A percentile compares a stretch with the other conserved stretches of the same genome.
phyloP scores from a whole-genome alignment of 2,113 vertebrate species.

The Eira barbara region DNA sequence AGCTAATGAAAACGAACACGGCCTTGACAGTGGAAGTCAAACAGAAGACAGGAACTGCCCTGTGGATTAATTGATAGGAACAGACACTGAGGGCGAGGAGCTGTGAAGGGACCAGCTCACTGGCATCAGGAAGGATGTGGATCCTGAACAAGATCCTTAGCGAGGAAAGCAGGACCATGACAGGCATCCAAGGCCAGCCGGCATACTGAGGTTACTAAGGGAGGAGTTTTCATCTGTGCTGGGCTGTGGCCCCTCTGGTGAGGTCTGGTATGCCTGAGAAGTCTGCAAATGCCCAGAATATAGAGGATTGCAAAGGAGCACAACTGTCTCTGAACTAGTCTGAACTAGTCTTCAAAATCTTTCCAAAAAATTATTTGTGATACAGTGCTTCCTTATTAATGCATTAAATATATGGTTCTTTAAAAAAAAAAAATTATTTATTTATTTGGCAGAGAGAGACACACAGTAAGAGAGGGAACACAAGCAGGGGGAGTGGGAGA shows the following conservation, averaged over 20 bases:
- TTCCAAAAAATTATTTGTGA: neutral
- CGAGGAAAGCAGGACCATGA: neutral
- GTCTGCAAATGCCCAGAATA: neutral
- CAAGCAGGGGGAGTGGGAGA: no score
- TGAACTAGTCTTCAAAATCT: neutral
- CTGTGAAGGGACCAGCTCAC: neutral
- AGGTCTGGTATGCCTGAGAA: neutral
- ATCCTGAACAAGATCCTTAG: neutral
- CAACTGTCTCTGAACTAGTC: no score
- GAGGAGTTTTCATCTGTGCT: no score
- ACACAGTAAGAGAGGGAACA: no score
- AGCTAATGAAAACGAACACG: rapidly evolving
- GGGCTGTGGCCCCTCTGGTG: rapidly evolving
- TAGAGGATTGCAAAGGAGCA: neutral
- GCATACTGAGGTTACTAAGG: neutral
- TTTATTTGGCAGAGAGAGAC: no score
- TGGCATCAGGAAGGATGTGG: neutral
- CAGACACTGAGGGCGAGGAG: neutral
- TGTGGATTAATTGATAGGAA: neutral
- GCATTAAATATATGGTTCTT: neutral
- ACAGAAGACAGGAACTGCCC: rapidly evolving
- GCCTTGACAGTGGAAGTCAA: neutral
- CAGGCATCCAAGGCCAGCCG: neutral
- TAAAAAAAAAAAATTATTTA: no score
- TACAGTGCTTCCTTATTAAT: neutral